These are phyloP conservation scores for Camptogramma bilineatum DNA, from an alignment of 2,888 invertebrate genomes.

Conservation along the genomic window DNA sequence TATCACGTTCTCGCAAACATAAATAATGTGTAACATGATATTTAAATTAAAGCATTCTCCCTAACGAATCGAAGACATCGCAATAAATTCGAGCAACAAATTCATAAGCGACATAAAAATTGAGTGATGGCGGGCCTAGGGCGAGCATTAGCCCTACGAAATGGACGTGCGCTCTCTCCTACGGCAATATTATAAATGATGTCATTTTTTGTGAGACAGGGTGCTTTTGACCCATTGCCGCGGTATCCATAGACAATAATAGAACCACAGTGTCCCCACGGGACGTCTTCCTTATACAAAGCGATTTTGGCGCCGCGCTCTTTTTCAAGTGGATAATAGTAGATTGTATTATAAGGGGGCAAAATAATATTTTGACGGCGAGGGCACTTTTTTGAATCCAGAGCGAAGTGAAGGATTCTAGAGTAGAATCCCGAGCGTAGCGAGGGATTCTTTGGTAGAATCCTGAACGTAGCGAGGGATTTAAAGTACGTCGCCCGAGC, in stretches of 20 bases:
- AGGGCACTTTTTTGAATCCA: too few species aligned
- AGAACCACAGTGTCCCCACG: slow-evolving; percentile 60
- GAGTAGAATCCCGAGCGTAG: too few species aligned
- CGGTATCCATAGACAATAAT: slow-evolving; percentile 40
- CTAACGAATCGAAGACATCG: slow-evolving; percentile 35
- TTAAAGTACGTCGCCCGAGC: too few species aligned
- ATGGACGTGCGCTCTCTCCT: slow-evolving; percentile 84
- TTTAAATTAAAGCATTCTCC: slow-evolving; percentile 28
- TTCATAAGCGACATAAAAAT: slow-evolving; percentile 46
- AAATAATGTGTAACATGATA: neutral
- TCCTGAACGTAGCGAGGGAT: too few species aligned
- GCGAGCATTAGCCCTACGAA: slow-evolving; percentile 80
- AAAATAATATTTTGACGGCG: too few species aligned
- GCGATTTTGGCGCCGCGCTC: slow-evolving; percentile 80
- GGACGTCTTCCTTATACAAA: slow-evolving; percentile 80
- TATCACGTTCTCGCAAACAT: neutral
- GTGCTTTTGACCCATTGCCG: slow-evolving; percentile 73
- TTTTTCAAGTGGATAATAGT: slow-evolving; percentile 64
- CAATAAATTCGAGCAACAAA: slow-evolving; percentile 37
- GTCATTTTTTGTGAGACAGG: slow-evolving; percentile 82
- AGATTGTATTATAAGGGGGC: too few species aligned
- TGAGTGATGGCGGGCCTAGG: slow-evolving; percentile 72
- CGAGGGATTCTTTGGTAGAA: too few species aligned
- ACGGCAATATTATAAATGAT: slow-evolving; percentile 85
- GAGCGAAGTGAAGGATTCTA: too few species aligned